phyloP scores from a whole-genome alignment of 2,888 invertebrate genomes.

The Chaitophorus viminalis region DNA sequence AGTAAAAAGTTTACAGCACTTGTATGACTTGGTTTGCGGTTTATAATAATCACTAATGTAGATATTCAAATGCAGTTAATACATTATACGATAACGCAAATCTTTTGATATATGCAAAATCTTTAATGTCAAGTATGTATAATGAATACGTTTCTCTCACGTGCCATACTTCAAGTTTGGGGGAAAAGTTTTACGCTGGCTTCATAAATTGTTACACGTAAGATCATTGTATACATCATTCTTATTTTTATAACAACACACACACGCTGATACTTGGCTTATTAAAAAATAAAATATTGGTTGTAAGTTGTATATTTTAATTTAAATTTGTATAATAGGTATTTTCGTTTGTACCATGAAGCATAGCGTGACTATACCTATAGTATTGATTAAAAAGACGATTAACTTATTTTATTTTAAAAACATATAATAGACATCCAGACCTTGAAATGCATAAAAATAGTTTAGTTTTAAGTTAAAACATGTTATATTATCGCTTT shows the following conservation, averaged over 20 bases:
- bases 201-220: not conserved
- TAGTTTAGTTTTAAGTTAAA: too few species aligned
- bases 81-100: conserved; percentile 21
- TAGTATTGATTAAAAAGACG: not conserved
- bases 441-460: too few species aligned
- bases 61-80: conserved; percentile 7
- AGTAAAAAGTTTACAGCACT: conserved; percentile 51
- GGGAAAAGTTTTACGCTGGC: conserved; percentile 1
- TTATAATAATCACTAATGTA: conserved; percentile 36
- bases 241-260: too few species aligned
- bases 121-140: conserved; percentile 23
- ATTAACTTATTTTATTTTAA: not conserved
- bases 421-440: not conserved
- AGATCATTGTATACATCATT: too few species aligned
- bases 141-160: conserved; percentile 4
- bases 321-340: too few species aligned
- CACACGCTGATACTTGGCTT: too few species aligned
- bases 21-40: conserved; percentile 3
- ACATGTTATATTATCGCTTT: too few species aligned
- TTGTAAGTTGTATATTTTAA: too few species aligned
- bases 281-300: too few species aligned
- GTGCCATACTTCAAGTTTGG: not conserved
- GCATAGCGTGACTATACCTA: not conserved
- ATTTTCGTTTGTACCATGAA: not conserved
- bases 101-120: conserved; percentile 54